phyloP scores from a whole-genome alignment of 2,797 vertebrate species.

The Myotis planiceps region DNA sequence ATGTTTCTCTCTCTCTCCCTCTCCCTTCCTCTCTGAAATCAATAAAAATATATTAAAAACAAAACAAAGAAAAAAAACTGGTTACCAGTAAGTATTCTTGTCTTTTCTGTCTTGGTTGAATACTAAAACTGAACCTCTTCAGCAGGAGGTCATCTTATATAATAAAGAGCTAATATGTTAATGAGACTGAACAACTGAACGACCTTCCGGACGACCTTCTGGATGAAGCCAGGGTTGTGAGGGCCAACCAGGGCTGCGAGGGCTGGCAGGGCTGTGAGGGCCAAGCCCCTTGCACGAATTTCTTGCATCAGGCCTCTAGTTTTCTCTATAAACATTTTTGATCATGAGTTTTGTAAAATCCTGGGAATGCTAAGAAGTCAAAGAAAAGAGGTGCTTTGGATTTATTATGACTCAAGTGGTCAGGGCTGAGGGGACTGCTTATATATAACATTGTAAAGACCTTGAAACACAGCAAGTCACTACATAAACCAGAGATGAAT shows the following conservation, averaged over 20 bases:
- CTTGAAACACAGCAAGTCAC: not conserved
- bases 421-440: not conserved
- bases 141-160: not conserved
- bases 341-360: not conserved
- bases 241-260: too few species aligned
- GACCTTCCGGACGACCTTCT: too few species aligned
- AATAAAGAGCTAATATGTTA: too few species aligned
- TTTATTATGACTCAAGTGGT: not conserved
- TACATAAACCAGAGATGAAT: not conserved
- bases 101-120: not conserved
- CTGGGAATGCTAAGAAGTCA: not conserved
- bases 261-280: too few species aligned
- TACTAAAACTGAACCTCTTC: not conserved
- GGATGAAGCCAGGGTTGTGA: too few species aligned
- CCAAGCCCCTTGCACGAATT: too few species aligned
- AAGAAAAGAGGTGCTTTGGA: not conserved
- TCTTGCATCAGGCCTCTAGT: too few species aligned
- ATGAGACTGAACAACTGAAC: too few species aligned
- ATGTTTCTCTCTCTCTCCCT: too few species aligned
- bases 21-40: too few species aligned
- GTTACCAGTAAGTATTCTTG: not conserved
- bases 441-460: not conserved
- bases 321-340: conserved; percentile 35
- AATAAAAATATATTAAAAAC: too few species aligned
- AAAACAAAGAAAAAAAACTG: not conserved